Evolutionary conservation across 2,888 invertebrate genomes (phyloP).

Genomic region (Empis livida): DNA sequence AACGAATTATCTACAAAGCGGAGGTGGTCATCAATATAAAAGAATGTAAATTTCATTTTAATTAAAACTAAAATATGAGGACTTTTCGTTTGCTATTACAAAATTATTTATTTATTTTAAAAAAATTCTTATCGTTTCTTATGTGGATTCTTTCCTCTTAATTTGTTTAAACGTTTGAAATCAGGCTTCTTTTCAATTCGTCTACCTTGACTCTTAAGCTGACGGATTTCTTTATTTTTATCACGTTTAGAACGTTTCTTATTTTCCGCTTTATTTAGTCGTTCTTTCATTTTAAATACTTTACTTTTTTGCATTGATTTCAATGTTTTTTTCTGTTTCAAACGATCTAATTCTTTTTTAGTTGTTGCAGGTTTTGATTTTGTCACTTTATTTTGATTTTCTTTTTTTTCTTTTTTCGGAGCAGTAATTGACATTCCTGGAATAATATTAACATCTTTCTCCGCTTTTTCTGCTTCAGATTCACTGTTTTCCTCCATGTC

Average conservation of each 20-base stretch:
- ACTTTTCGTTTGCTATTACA: background rate
- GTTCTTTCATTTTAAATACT: conserved; percentile 61
- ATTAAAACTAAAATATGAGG: background rate
- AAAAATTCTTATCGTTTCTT: background rate
- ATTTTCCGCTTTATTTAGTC: conserved; percentile 54
- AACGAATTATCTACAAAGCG: too few species aligned
- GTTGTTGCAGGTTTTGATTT: conserved; percentile 14
- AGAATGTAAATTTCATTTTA: background rate
- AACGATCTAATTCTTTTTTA: conserved; percentile 56
- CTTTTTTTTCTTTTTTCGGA: conserved; percentile 14
- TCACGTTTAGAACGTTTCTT: conserved; percentile 48
- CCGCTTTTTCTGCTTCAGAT: conserved; percentile 26
- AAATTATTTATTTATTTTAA: background rate
- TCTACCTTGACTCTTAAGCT: background rate
- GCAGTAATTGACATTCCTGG: conserved; percentile 39
- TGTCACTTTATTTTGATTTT: conserved; percentile 25
- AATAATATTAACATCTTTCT: conserved; percentile 27
- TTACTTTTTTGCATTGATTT: conserved; percentile 65
- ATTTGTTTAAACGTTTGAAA: background rate
- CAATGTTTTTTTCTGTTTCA: conserved; percentile 56
- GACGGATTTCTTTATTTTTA: conserved; percentile 17
- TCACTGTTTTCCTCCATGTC: conserved; percentile 20
- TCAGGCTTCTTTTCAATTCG: background rate
- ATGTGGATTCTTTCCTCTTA: conserved; percentile 1
- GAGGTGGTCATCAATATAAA: too few species aligned